Evolutionary conservation across 1,140 invertebrate species (phyloP), one percentile per base, ranked within the genome.

Genomic region (Panonychus citri): DNA sequence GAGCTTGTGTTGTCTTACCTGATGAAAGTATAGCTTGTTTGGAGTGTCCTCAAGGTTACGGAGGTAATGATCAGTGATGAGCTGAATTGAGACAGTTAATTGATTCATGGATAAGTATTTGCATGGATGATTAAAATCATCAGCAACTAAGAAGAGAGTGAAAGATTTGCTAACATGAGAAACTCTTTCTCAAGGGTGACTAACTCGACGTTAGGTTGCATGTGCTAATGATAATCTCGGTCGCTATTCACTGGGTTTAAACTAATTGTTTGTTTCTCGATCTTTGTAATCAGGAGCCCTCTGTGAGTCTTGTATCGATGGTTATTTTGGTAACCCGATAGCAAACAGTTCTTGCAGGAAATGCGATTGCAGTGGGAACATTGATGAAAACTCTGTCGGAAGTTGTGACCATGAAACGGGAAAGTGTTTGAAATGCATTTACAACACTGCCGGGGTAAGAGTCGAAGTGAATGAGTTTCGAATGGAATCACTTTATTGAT

Each of bases 351-450:
- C 78, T 3, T 98, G 94, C 66, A 74, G 78, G 62, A 75, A 77
- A 57, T 98, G 94, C 66, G 82, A 87, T 48, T 98, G 93, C 65
- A 97, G 91, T 66, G 80, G 80, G 27, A 97, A 98, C 65, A 87
- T 97, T 37, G 94, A 64, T 52, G 43, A 54, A 7, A 64, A 64
- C 54, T 60, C 62, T 28, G 57, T 95, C 24, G 83, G 85, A 46
- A 94, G 91, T 68, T 94, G 89, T 65, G 85, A 94, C 66, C 75
- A 63, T 55, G 83, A 81, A 13, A 89, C 83, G 25, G 94, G 93
- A 42, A 82, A 91, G 67, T 98, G 94, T 75, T 69, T 91, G 0
- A 96, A 94, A 66, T 98, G 94, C 68, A 91, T 96, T 57, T 85
- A 95, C 67, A 94, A 94, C 64, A 96, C 93, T 3, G 87, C 79